Percentiles rank a stretch among this genome's conserved stretches.
These are phyloP conservation scores for Melanchra persicariae DNA, from an alignment of 2,888 invertebrate species.

Conservation along the genomic window DNA sequence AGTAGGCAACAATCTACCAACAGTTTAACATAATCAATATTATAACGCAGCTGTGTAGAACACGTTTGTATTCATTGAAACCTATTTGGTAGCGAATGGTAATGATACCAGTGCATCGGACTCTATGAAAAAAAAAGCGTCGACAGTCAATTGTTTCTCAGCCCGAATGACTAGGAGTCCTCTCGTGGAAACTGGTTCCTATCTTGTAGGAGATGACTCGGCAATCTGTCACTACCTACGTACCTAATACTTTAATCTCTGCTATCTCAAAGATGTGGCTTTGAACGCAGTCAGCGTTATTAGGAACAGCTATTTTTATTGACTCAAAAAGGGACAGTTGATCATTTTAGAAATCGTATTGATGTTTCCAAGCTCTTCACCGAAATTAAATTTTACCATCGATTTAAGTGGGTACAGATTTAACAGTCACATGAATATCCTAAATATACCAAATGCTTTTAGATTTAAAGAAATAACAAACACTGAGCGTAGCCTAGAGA, in stretches of 20 bases:
- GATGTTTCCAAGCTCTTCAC: neutral
- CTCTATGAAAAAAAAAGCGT: constrained; percentile 42
- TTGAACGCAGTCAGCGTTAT: constrained; percentile 15
- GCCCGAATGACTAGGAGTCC: constrained; percentile 6
- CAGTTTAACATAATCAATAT: constrained; percentile 80
- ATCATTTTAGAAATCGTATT: too few species aligned
- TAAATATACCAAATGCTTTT: too few species aligned
- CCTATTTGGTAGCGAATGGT: constrained; percentile 16
- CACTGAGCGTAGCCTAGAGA: neutral
- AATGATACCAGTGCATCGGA: neutral
- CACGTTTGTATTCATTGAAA: constrained; percentile 59
- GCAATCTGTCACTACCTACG: constrained; percentile 55
- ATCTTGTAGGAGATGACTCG: constrained; percentile 40
- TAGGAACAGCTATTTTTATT: neutral
- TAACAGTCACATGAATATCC: too few species aligned
- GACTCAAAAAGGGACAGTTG: neutral
- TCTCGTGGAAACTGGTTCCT: constrained; percentile 47
- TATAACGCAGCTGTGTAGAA: constrained; percentile 67
- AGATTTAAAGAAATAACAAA: too few species aligned
- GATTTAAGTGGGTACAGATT: too few species aligned
- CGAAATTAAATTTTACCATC: neutral
- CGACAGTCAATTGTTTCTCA: constrained; percentile 37
- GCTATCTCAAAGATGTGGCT: constrained; percentile 8
- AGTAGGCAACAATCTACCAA: constrained; percentile 65
- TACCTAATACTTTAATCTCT: constrained; percentile 36